These are phyloP conservation scores for Meteorus colon DNA, from an alignment of 2,888 invertebrate genomes.

Conservation along the genomic window DNA sequence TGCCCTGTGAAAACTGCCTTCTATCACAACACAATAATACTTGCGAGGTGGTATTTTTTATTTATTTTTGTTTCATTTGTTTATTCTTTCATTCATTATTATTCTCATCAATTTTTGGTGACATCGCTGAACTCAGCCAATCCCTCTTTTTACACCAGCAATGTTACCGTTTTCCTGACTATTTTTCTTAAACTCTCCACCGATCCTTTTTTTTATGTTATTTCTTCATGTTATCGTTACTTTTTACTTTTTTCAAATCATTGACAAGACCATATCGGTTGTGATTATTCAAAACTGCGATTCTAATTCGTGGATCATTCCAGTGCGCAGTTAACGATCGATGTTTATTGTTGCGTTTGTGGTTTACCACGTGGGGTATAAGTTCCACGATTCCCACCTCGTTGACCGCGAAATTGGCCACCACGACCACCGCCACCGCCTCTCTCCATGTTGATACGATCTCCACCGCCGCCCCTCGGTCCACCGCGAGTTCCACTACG, in stretches of 20 bases:
- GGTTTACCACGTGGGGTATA: conserved; percentile 64
- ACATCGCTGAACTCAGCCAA: conserved; percentile 65
- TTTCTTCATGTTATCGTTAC: conserved; percentile 33
- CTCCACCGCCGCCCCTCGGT: conserved; percentile 63
- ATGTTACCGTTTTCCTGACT: conserved; percentile 50
- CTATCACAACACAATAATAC: conserved; percentile 76
- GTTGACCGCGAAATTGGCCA: conserved; percentile 67
- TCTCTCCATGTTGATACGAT: conserved; percentile 60
- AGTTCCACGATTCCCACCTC: conserved; percentile 71
- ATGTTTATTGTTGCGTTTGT: conserved; percentile 66
- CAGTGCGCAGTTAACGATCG: background rate
- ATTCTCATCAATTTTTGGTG: conserved; percentile 42
- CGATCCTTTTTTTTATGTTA: conserved; percentile 29
- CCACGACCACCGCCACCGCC: conserved; percentile 66
- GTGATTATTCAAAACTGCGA: conserved; percentile 31
- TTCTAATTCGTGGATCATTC: background rate
- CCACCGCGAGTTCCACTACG: conserved; percentile 60
- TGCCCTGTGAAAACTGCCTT: conserved; percentile 83
- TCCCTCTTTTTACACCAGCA: conserved; percentile 60
- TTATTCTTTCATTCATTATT: conserved; percentile 26
- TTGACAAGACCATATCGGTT: background rate
- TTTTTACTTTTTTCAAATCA: conserved; percentile 29
- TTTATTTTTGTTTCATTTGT: conserved; percentile 33
- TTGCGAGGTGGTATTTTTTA: conserved; percentile 67
- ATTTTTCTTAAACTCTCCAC: background rate